A percentile compares a stretch with the other conserved stretches of the same genome.
Evolutionary conservation across 2,113 vertebrate genomes (phyloP).

Genomic region (Sinocyclocheilus anshuiensis): DNA sequence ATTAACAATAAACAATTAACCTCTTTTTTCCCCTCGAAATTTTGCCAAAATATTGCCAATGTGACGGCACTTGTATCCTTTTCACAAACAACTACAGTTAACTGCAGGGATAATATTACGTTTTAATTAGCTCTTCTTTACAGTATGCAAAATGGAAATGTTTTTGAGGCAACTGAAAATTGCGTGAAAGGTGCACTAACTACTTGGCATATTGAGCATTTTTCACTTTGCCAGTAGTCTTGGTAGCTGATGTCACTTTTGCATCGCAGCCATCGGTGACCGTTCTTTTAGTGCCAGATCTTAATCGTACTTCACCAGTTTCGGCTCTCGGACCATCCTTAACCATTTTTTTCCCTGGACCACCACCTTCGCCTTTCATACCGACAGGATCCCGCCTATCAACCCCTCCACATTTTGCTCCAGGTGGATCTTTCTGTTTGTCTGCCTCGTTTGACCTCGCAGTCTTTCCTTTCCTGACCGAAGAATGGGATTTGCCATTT

Average conservation of each 20-base stretch:
- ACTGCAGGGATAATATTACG: not conserved
- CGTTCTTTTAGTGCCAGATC: conserved; percentile 64
- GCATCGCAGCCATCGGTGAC: conserved; percentile 64
- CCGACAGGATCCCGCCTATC: conserved; percentile 65
- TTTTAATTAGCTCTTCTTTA: conserved; percentile 15
- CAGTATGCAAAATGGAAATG: not conserved
- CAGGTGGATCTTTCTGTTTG: conserved; percentile 65
- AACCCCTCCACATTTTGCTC: conserved; percentile 55
- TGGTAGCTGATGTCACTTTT: conserved; percentile 63
- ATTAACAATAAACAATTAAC: not conserved
- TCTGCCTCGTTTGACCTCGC: conserved; percentile 69
- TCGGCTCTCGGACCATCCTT: conserved; percentile 69
- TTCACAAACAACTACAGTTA: not conserved
- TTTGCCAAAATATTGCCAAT: not conserved
- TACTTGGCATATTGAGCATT: conserved; percentile 74
- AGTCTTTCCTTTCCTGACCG: conserved; percentile 55
- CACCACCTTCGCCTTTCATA: conserved; percentile 63
- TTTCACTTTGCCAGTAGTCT: conserved; percentile 72
- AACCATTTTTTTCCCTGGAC: conserved; percentile 64
- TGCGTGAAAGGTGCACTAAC: conserved; percentile 36
- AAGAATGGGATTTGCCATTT: conserved; percentile 53
- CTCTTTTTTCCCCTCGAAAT: not conserved
- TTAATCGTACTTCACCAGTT: conserved; percentile 56
- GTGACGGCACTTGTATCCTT: not conserved
- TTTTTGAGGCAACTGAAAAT: conserved; percentile 1